Conservation (phyloP, 1,140 invertebrate genomes). For the Mesaphorura yosii region DNA sequence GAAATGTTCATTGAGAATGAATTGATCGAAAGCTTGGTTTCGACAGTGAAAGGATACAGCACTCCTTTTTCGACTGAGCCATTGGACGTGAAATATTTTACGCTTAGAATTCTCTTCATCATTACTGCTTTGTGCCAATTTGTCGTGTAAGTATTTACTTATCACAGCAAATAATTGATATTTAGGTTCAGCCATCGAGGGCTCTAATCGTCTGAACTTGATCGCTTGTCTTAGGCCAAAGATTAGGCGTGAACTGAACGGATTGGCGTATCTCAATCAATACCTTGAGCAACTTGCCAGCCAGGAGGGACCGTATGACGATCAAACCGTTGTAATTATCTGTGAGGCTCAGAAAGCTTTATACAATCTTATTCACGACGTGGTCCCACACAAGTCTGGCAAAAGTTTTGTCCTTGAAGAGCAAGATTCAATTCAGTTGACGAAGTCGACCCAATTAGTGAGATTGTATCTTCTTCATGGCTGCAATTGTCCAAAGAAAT, state of each 20-base stretch:
- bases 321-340: slow-evolving; percentile 46
- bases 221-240: slow-evolving; percentile 42
- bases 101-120: slow-evolving; percentile 77
- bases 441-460: slow-evolving; percentile 33
- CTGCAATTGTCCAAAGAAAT: slow-evolving; percentile 46
- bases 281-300: slow-evolving; percentile 61
- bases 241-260: slow-evolving; percentile 64
- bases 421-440: slow-evolving; percentile 58
- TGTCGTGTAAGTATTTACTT: slow-evolving; percentile 39
- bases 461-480: slow-evolving; percentile 50
- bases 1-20: slow-evolving; percentile 55
- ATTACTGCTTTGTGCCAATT: slow-evolving; percentile 65
- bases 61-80: slow-evolving; percentile 39
- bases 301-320: slow-evolving; percentile 34
- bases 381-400: slow-evolving; percentile 38
- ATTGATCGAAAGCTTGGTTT: slow-evolving; percentile 59
- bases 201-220: neutral
- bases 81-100: slow-evolving; percentile 67
- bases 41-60: slow-evolving; percentile 56
- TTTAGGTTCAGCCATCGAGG: neutral
- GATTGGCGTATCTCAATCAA: slow-evolving; percentile 64
- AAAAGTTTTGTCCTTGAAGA: slow-evolving; percentile 36
- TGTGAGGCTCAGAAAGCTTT: slow-evolving; percentile 79
- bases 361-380: slow-evolving; percentile 65
- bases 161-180: slow-evolving; percentile 10